Conservation (phyloP, 2,113 vertebrate species). For the Trematocara zebra region DNA sequence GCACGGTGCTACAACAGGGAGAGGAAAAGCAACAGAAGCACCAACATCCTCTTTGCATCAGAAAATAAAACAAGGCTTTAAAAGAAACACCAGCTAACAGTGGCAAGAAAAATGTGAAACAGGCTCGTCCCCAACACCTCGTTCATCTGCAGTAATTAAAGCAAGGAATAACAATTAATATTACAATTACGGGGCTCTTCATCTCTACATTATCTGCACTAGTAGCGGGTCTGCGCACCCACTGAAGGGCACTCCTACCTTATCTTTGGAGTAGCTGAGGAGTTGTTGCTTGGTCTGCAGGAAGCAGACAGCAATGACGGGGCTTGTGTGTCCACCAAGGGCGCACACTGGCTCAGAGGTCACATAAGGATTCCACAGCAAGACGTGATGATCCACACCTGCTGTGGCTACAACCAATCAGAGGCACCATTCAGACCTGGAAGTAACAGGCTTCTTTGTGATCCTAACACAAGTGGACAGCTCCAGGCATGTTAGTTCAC, state of each 20-base stretch:
- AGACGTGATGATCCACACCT: slow-evolving; percentile 75
- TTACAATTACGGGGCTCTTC: neutral
- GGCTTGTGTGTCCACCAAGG: slow-evolving; percentile 73
- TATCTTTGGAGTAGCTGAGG: slow-evolving; percentile 82
- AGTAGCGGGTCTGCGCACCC: neutral
- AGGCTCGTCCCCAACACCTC: neutral
- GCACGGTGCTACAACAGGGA: neutral
- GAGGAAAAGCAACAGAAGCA: slow-evolving; percentile 13
- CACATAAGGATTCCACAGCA: slow-evolving; percentile 82
- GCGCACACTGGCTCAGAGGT: slow-evolving; percentile 71
- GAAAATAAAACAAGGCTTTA: neutral
- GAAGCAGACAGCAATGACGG: slow-evolving; percentile 74
- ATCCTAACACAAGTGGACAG: neutral
- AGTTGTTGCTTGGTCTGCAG: slow-evolving; percentile 74
- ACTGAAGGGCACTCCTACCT: slow-evolving; percentile 60
- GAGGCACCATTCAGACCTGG: neutral
- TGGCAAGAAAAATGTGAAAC: neutral
- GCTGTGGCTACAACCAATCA: slow-evolving; percentile 74
- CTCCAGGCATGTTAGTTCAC: neutral
- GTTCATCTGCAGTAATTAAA: neutral
- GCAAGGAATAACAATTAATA: slow-evolving; percentile 10
- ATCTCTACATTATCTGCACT: neutral
- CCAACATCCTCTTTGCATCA: slow-evolving; percentile 14
- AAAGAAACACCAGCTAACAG: neutral
- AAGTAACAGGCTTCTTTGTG: neutral